Evolutionary conservation across 2,113 vertebrate genomes (phyloP).

Genomic region (Protomyctophum bolini): DNA sequence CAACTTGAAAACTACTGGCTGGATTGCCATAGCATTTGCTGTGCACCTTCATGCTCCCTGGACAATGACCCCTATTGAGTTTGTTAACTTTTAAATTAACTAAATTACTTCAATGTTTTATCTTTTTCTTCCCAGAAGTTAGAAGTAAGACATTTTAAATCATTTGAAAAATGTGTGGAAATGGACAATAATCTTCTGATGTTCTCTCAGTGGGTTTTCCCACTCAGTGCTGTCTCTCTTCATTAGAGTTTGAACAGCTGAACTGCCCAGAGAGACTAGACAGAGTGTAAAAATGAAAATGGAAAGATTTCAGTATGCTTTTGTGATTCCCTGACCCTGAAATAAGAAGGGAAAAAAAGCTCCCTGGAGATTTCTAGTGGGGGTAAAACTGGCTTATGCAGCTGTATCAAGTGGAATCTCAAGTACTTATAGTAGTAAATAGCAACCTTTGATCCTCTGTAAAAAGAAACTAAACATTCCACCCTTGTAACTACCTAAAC

Average conservation of each 20-base stretch:
- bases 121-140: no score
- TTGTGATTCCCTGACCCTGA: conserved; percentile 29
- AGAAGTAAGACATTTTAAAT: no score
- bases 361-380: conserved; percentile 28
- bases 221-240: neutral
- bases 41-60: no score
- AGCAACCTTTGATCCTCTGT: conserved; percentile 7
- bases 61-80: no score
- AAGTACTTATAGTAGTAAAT: no score
- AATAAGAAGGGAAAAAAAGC: conserved; percentile 1
- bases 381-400: conserved; percentile 41
- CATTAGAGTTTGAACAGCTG: conserved; percentile 6
- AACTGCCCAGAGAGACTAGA: conserved; percentile 19
- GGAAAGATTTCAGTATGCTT: conserved; percentile 30
- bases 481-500: conserved; percentile 28
- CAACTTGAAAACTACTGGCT: no score
- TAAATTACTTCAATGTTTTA: no score
- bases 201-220: neutral
- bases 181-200: no score
- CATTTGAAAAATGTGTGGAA: no score
- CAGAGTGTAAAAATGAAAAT: conserved; percentile 9
- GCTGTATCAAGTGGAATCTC: conserved; percentile 41
- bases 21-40: no score
- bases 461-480: conserved; percentile 41
- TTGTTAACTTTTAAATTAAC: no score